Conservation (phyloP, 2,888 invertebrate genomes). For the Papilio elwesi region DNA sequence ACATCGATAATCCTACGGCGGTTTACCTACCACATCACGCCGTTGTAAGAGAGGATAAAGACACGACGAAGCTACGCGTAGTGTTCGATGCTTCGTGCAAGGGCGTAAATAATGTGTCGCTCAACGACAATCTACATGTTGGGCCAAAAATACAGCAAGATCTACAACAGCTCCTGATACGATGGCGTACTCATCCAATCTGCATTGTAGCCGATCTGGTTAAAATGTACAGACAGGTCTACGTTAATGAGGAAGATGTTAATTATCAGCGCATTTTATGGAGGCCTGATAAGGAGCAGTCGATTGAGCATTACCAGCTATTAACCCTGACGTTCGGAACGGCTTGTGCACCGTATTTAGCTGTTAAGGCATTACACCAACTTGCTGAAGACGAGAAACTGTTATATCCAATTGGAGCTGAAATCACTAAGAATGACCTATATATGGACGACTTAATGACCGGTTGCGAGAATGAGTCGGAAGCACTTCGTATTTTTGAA, state of each 20-base stretch:
- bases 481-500: neutral
- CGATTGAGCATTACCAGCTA: neutral
- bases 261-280: neutral
- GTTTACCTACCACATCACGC: slow-evolving; percentile 43
- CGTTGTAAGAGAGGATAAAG: slow-evolving; percentile 36
- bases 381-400: slow-evolving; percentile 1
- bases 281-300: neutral
- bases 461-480: too few species aligned
- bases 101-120: slow-evolving; percentile 34
- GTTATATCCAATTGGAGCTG: too few species aligned
- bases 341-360: neutral
- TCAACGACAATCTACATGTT: slow-evolving; percentile 40
- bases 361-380: neutral
- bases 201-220: slow-evolving; percentile 5
- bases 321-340: slow-evolving; percentile 1
- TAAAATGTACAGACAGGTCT: slow-evolving; percentile 41
- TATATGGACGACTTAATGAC: too few species aligned
- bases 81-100: slow-evolving; percentile 41
- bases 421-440: too few species aligned
- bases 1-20: slow-evolving; percentile 5
- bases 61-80: slow-evolving; percentile 39
- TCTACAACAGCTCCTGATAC: neutral
- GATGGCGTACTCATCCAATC: neutral
- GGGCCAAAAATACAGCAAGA: slow-evolving; percentile 15
- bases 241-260: slow-evolving; percentile 33